Base-by-base conservation (phyloP, 2,113 vertebrate genomes). In the Hepsetus odoe region DNA sequence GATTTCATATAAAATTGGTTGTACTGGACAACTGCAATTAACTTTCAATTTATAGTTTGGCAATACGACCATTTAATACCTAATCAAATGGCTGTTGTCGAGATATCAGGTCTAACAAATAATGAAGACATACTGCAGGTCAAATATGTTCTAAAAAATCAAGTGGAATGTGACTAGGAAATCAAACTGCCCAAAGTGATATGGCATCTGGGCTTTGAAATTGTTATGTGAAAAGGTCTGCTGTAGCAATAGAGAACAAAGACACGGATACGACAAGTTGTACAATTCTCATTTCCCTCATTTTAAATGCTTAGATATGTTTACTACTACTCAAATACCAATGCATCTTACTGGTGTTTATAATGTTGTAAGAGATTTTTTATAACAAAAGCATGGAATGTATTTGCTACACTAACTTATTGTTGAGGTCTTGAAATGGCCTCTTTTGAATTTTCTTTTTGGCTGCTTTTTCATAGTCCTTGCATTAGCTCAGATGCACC, bases 171-270 rank as follows among this genome's bases (percentile, higher is more conserved):
- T 18, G n/a, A 33, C 28, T 33, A 9, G 38, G 53, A 76, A 72
- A 18, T 49, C 12, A 65, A n/a, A 53, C 13, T 33, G 58, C 24
- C 59, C 35, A 61, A 46, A 46, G 38, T 44, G 40, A 68, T 72
- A 58, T 67, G 22, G 14, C 66, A 28, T 68, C 64, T 61, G 18
- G 51, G 28, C 53, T 69, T 74, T 55, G 3, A 82, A 64, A 61
- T 79, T 83, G 24, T 78, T 42, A 38, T 18, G 67, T 81, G n/a
- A n/a, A n/a, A n/a, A n/a, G 62, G 76, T 69, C 32, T 72, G 81
- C 75, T 73, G 86, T 89, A 92, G 87, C 90, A 91, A 86, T 80
- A 87, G 86, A 85, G 40, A 26, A 42, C 38, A 32, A 70, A 51
- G 46, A 51, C 30, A 69, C 49, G 7, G 9, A 38, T 80, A n/a